A percentile compares a stretch with the other conserved stretches of the same genome.
Evolutionary conservation across 2,113 vertebrate species (phyloP).

Genomic region (Macrotus californicus): DNA sequence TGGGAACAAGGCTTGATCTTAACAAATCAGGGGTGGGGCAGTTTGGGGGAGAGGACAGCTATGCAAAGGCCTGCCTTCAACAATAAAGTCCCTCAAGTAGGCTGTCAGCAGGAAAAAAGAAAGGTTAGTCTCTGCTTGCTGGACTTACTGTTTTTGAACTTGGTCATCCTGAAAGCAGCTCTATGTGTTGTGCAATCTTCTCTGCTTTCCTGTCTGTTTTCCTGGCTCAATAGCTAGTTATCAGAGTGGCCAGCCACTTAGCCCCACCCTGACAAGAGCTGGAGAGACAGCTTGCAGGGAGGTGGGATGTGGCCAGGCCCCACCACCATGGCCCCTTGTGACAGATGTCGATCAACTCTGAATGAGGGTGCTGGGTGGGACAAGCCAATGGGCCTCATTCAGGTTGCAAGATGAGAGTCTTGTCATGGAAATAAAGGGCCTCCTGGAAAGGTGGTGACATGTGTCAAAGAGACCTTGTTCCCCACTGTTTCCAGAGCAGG

Average conservation of each 20-base stretch:
- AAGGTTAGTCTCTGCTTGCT: background rate
- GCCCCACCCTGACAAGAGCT: background rate
- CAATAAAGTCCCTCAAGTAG: background rate
- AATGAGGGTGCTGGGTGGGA: background rate
- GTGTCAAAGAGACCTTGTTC: background rate
- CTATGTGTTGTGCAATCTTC: background rate
- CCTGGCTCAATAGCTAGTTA: background rate
- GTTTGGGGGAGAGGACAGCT: background rate
- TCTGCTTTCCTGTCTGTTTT: background rate
- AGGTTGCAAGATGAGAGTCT: background rate
- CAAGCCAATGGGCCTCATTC: background rate
- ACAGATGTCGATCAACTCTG: background rate
- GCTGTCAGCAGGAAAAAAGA: background rate
- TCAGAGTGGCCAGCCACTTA: background rate
- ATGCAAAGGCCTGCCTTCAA: background rate
- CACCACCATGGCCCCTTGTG: accelerated
- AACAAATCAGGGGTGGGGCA: no score
- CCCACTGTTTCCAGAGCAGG: background rate
- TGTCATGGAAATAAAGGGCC: background rate
- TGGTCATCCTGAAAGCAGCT: background rate
- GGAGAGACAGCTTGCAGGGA: background rate
- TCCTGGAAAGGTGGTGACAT: background rate
- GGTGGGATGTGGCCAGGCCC: background rate
- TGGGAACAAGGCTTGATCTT: background rate
- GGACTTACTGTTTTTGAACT: background rate